A percentile compares a stretch with the other conserved stretches of the same genome.
phyloP scores from a whole-genome alignment of 2,797 vertebrate genomes.

The Enteromius afrohamiltoni region DNA sequence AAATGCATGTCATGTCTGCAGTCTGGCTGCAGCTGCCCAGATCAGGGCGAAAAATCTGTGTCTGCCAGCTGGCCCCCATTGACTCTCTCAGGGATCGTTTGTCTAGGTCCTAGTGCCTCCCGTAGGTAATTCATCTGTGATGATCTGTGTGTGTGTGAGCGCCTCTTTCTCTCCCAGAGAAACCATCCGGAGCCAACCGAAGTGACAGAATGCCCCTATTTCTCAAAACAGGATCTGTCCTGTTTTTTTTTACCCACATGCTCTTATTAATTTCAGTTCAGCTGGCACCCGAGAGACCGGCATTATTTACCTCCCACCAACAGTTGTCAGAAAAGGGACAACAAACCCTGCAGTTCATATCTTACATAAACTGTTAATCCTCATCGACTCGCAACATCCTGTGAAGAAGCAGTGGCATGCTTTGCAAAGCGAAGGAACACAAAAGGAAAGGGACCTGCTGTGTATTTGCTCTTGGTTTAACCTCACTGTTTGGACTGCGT shows the following conservation, averaged over 20 bases:
- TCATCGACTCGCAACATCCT: slow-evolving; percentile 25
- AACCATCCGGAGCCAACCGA: slow-evolving; percentile 29
- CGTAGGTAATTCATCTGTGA: slow-evolving; percentile 62
- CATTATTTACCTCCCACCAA: slow-evolving; percentile 53
- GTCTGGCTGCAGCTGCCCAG: slow-evolving; percentile 65
- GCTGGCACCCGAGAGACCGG: slow-evolving; percentile 30
- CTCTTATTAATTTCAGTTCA: slow-evolving; percentile 49
- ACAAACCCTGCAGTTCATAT: slow-evolving; percentile 46
- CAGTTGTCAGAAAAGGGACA: slow-evolving; percentile 50
- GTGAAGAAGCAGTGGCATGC: slow-evolving; percentile 33
- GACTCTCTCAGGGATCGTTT: slow-evolving; percentile 68
- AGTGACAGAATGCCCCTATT: slow-evolving; percentile 45
- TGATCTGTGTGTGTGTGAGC: slow-evolving; percentile 49
- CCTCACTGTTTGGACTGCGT: slow-evolving; percentile 55
- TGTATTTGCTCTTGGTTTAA: slow-evolving; percentile 52
- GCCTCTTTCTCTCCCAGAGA: slow-evolving; percentile 35
- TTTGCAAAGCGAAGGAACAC: slow-evolving; percentile 14
- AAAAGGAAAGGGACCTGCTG: slow-evolving; percentile 31
- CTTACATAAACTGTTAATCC: slow-evolving; percentile 61
- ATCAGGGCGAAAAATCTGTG: slow-evolving; percentile 62
- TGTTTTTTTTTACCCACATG: slow-evolving; percentile 27
- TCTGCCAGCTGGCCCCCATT: slow-evolving; percentile 68
- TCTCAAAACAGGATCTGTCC: slow-evolving; percentile 45
- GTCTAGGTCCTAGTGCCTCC: slow-evolving; percentile 68
- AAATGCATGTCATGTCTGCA: slow-evolving; percentile 69